These are phyloP conservation scores for Incurvaria masculella DNA, from an alignment of 2,888 invertebrate genomes.

Conservation along the genomic window DNA sequence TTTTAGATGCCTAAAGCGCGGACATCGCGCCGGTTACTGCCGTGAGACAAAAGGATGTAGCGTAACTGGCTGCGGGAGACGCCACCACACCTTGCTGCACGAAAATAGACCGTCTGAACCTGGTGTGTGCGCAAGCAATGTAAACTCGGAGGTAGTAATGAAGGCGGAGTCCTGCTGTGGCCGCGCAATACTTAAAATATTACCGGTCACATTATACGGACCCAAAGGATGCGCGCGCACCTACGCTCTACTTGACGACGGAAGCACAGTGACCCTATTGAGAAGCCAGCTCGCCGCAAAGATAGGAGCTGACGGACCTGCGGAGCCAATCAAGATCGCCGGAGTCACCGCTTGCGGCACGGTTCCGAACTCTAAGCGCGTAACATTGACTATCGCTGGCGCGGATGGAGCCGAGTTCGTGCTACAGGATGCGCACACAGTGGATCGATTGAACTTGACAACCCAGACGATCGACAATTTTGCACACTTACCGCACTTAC, in stretches of 20 bases:
- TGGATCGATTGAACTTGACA: too few relatives aligned
- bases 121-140: neutral
- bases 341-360: too few relatives aligned
- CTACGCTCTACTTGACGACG: neutral
- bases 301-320: neutral
- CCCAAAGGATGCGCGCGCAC: neutral
- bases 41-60: constrained; percentile 2
- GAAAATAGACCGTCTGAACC: neutral
- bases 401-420: too few relatives aligned
- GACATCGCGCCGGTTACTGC: constrained; percentile 3
- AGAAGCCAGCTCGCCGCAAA: neutral
- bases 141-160: too few relatives aligned
- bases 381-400: too few relatives aligned
- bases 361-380: too few relatives aligned
- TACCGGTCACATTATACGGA: neutral
- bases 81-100: constrained; percentile 8
- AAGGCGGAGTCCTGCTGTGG: neutral
- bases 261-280: neutral
- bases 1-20: constrained; percentile 7
- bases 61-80: constrained; percentile 4
- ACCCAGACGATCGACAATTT: neutral
- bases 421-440: too few relatives aligned
- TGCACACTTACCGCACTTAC: neutral
- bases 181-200: neutral
- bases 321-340: too few relatives aligned